phyloP scores from a whole-genome alignment of 1,140 invertebrate genomes.

The Chelonus insularis region DNA sequence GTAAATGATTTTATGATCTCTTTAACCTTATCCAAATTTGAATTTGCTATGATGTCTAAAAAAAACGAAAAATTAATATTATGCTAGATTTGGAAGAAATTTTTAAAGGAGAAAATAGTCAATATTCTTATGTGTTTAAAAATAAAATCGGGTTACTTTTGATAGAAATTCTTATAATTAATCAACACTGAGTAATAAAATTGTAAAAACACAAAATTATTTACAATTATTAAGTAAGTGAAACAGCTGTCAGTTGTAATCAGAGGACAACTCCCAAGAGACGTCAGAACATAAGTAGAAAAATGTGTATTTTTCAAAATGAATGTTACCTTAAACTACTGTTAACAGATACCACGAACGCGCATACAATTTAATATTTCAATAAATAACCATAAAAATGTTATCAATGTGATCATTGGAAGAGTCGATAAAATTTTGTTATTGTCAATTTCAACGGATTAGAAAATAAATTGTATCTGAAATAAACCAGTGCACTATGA shows the following conservation, averaged over 20 bases:
- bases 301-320: neutral
- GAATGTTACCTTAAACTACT: slow-evolving; percentile 23
- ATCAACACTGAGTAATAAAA: neutral
- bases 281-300: slow-evolving; percentile 42
- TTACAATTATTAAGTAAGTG: slow-evolving; percentile 14
- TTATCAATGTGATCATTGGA: too few relatives aligned
- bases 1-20: too few relatives aligned
- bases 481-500: neutral
- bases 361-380: slow-evolving; percentile 19
- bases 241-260: slow-evolving; percentile 51
- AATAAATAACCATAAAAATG: too few relatives aligned
- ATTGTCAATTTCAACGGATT: too few relatives aligned
- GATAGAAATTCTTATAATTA: slow-evolving; percentile 21
- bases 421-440: too few relatives aligned
- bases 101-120: neutral
- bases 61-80: neutral
- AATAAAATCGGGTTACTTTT: slow-evolving; percentile 1
- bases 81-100: neutral
- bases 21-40: too few relatives aligned
- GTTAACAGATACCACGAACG: slow-evolving; percentile 34
- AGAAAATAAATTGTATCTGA: neutral
- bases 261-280: slow-evolving; percentile 24
- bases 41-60: too few relatives aligned
- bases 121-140: neutral
- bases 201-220: neutral